Evolutionary conservation across 2,888 invertebrate species (phyloP).

Genomic region (Megaustenia siamemsis): DNA sequence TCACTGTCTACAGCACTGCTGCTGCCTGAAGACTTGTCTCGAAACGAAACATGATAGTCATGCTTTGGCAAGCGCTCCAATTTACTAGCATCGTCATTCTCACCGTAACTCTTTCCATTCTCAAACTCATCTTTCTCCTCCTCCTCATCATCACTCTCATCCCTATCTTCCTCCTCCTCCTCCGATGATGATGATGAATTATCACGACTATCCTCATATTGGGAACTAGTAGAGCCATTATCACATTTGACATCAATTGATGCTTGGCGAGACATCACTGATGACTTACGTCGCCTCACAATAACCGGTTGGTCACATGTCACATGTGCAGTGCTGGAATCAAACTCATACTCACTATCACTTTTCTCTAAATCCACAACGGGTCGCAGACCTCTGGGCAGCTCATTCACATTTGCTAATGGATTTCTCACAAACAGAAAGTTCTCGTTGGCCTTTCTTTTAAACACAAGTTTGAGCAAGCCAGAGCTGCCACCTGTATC

Average conservation of each 20-base stretch:
- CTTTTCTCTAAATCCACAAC: conserved; percentile 52
- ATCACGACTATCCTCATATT: background rate
- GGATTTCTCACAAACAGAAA: conserved; percentile 47
- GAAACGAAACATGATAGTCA: conserved; percentile 35
- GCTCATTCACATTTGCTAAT: background rate
- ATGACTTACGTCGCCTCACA: conserved; percentile 43
- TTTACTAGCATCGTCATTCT: conserved; percentile 14
- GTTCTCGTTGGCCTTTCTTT: conserved; percentile 41
- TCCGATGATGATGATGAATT: conserved; percentile 12
- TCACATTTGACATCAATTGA: conserved; percentile 40
- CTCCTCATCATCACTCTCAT: conserved; percentile 21
- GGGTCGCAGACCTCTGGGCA: conserved; percentile 42
- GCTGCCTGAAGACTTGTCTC: background rate
- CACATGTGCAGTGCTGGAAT: conserved; percentile 15
- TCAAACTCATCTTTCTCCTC: conserved; percentile 20
- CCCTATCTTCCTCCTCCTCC: conserved; percentile 28
- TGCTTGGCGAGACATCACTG: conserved; percentile 38
- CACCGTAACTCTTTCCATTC: background rate
- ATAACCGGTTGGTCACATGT: conserved; percentile 24
- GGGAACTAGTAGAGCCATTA: conserved; percentile 12
- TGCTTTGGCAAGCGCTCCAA: background rate
- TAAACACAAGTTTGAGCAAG: conserved; percentile 46
- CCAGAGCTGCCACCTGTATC: conserved; percentile 41
- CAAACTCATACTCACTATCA: conserved; percentile 54
- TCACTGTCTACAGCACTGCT: background rate